A percentile compares a stretch with the other conserved stretches of the same genome.
These are phyloP conservation scores for Lithosia quadra DNA, from an alignment of 2,888 invertebrate genomes.

Conservation along the genomic window DNA sequence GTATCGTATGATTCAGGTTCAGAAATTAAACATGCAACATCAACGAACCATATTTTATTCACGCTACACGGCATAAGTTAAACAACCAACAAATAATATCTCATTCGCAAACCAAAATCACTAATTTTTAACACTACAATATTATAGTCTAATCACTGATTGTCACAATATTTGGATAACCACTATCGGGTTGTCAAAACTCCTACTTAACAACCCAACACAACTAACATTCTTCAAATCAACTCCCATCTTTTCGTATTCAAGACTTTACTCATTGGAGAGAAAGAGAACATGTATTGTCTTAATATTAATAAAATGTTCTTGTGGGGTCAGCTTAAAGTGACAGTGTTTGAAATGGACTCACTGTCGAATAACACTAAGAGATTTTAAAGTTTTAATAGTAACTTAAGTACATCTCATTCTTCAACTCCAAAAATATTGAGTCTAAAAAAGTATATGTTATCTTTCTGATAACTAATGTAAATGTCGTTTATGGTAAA, in stretches of 20 bases:
- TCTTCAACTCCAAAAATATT: too few species aligned
- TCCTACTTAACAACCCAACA: not conserved
- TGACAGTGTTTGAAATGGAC: not conserved
- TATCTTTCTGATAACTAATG: too few species aligned
- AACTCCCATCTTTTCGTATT: not conserved
- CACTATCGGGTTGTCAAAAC: not conserved
- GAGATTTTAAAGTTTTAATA: not conserved
- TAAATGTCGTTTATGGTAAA: too few species aligned
- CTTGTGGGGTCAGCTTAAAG: not conserved
- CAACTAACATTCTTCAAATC: not conserved
- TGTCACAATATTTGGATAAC: slow-evolving; percentile 22
- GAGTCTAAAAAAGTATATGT: too few species aligned
- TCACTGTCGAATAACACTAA: not conserved
- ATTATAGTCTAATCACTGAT: slow-evolving; percentile 30
- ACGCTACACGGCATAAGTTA: slow-evolving; percentile 67
- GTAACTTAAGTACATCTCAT: too few species aligned
- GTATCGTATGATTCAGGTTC: not conserved
- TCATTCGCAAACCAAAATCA: slow-evolving; percentile 57
- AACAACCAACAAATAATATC: slow-evolving; percentile 58
- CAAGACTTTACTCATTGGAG: not conserved
- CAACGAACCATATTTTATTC: slow-evolving; percentile 73
- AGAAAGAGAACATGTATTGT: slow-evolving; percentile 10
- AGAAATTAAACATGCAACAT: slow-evolving; percentile 55
- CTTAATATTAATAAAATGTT: not conserved
- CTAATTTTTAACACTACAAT: slow-evolving; percentile 44